Percentiles rank a stretch among this genome's conserved stretches.
Conservation (phyloP, 2,797 vertebrate species). For the Limnodromus scolopaceus region DNA sequence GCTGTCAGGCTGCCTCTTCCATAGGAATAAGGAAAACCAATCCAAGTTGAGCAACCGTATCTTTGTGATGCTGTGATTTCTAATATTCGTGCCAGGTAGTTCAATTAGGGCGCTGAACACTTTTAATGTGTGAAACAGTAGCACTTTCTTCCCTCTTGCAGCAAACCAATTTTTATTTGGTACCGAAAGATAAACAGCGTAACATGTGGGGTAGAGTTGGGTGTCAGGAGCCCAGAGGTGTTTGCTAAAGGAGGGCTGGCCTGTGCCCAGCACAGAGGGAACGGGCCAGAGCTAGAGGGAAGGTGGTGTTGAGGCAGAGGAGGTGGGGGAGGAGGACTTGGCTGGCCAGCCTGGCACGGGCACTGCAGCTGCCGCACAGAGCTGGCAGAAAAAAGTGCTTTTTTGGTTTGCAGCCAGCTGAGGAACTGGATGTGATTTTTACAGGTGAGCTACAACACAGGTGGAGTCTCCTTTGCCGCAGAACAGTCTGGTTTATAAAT, state of each 20-base stretch:
- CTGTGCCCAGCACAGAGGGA: not conserved
- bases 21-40: slow-evolving; percentile 35
- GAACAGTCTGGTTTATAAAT: not conserved
- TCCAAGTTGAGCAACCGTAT: slow-evolving; percentile 4
- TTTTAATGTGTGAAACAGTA: not conserved
- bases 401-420: not conserved
- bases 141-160: not conserved
- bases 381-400: not conserved
- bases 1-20: slow-evolving; percentile 24
- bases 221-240: not conserved
- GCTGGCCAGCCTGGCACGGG: not conserved
- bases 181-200: not conserved
- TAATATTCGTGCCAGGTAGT: not conserved
- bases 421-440: not conserved
- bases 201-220: accelerated
- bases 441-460: not conserved
- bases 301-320: not conserved
- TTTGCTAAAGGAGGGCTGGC: not conserved
- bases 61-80: slow-evolving; percentile 8
- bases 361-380: not conserved
- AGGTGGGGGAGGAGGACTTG: not conserved
- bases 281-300: not conserved
- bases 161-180: not conserved
- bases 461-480: not conserved
- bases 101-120: slow-evolving; percentile 8